Evolutionary conservation across 2,113 vertebrate species (phyloP).

Genomic region (cat (Felis catus)): DNA sequence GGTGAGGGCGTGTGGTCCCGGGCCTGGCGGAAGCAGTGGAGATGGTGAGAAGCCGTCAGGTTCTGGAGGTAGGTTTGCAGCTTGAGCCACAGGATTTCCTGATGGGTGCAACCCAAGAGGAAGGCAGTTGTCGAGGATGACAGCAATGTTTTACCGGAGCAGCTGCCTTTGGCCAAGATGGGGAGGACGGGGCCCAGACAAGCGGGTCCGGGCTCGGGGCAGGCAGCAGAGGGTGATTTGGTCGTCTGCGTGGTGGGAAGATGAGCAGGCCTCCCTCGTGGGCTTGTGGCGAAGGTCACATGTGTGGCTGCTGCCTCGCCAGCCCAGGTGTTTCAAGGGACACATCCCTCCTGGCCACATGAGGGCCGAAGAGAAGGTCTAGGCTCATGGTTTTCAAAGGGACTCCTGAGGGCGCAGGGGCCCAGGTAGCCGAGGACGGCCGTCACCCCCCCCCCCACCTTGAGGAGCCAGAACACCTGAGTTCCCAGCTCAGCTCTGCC

Average conservation of each 20-base stretch:
- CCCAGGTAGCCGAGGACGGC: too few species aligned
- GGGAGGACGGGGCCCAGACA: background rate
- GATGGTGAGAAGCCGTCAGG: too few species aligned
- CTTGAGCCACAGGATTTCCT: slow-evolving; percentile 30
- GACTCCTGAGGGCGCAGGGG: background rate
- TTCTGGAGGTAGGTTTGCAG: background rate
- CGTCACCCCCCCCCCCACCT: background rate
- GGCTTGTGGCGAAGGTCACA: background rate
- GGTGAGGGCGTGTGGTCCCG: background rate
- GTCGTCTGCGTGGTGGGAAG: background rate
- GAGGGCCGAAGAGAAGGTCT: background rate
- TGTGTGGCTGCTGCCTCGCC: rapidly evolving
- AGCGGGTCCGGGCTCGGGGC: rapidly evolving
- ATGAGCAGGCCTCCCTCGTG: background rate
- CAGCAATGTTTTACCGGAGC: background rate
- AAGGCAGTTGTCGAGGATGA: background rate
- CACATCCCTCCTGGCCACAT: rapidly evolving
- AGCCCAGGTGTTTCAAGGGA: background rate
- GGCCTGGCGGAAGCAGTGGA: background rate
- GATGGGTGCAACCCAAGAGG: background rate
- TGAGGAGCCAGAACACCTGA: background rate
- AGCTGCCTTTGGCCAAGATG: background rate
- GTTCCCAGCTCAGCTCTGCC: background rate
- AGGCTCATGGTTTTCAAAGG: background rate
- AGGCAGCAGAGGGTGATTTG: background rate